Evolutionary conservation across 2,113 vertebrate genomes (phyloP).

Genomic region (Mobula hypostoma): DNA sequence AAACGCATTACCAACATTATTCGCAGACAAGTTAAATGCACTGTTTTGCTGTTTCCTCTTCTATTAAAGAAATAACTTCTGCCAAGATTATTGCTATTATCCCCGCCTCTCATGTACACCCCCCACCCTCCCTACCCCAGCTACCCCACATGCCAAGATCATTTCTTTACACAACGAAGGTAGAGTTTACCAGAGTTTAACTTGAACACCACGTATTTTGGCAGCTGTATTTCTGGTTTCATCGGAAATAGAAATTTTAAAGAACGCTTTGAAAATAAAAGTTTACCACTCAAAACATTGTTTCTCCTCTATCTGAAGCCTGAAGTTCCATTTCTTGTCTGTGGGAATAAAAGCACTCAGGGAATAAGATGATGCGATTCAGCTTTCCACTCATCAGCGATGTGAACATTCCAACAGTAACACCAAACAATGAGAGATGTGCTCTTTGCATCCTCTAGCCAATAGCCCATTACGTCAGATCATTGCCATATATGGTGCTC

Average conservation of each 20-base stretch:
- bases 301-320: conserved; percentile 14
- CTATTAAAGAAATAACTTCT: neutral
- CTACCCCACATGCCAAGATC: neutral
- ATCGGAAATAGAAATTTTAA: neutral
- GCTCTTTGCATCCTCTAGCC: conserved; percentile 69
- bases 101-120: neutral
- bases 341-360: neutral
- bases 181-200: neutral
- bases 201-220: neutral
- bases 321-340: conserved; percentile 30
- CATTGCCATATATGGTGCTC: conserved; percentile 83
- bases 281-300: conserved; percentile 1
- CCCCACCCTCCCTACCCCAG: neutral
- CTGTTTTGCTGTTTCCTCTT: neutral
- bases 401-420: conserved; percentile 77
- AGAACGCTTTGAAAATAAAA: neutral
- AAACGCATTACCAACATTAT: neutral
- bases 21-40: neutral
- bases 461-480: conserved; percentile 89
- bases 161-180: neutral
- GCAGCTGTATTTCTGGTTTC: neutral
- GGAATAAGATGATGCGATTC: conserved; percentile 36
- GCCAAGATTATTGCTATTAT: neutral
- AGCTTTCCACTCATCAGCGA: conserved; percentile 53
- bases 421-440: conserved; percentile 84